phyloP scores from a whole-genome alignment of 1,140 invertebrate species.

The Drosophila seguyi region DNA sequence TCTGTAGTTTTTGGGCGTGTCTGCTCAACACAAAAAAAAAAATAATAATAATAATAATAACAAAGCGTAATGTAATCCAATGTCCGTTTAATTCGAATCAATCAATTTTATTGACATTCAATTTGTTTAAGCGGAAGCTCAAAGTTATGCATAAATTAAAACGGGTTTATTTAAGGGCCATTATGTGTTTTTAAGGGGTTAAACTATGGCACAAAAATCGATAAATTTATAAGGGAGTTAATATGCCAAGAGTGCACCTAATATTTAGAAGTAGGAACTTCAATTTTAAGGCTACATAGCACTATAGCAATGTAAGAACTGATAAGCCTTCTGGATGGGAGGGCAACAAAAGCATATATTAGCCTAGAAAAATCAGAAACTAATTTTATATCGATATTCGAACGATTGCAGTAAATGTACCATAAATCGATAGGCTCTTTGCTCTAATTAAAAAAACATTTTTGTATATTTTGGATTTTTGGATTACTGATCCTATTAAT shows the following conservation, averaged over 20 bases:
- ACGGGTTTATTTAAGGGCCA: neutral
- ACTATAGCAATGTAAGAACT: neutral
- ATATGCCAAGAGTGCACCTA: neutral
- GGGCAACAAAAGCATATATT: too few species aligned
- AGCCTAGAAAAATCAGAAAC: too few species aligned
- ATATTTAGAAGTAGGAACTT: neutral
- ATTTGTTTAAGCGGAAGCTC: neutral
- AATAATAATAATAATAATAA: too few species aligned
- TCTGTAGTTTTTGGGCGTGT: constrained; percentile 10
- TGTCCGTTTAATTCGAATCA: constrained; percentile 3
- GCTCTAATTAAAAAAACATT: too few species aligned
- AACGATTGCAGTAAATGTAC: neutral
- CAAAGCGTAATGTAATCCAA: neutral
- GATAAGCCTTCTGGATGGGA: too few species aligned
- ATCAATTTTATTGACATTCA: constrained; percentile 12
- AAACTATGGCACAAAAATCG: neutral
- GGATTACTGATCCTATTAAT: too few species aligned
- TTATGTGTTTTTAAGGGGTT: neutral
- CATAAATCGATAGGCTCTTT: neutral
- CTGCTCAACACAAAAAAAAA: neutral
- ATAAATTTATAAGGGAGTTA: neutral
- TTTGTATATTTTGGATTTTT: too few species aligned
- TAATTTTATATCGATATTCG: neutral
- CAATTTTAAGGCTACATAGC: neutral
- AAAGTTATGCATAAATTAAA: neutral